Conservation (phyloP, 2,797 vertebrate species). For the Zalophus californianus region DNA sequence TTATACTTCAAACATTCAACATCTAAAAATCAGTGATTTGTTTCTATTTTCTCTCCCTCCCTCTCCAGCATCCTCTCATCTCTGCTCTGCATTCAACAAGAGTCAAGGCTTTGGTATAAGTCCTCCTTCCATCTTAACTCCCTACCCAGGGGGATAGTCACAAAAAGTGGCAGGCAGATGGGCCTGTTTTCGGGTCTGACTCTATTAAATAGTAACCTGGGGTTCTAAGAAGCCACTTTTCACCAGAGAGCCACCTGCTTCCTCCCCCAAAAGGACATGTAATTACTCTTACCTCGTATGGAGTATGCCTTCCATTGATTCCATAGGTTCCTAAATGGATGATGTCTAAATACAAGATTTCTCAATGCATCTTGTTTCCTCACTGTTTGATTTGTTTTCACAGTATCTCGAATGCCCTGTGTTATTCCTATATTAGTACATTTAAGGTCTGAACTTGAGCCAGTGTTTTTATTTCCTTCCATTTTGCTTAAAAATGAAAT, state of each 20-base stretch:
- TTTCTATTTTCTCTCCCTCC: neutral
- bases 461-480: neutral
- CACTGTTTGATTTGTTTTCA: neutral
- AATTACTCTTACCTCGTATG: neutral
- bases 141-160: neutral
- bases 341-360: conserved; percentile 15
- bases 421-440: conserved; percentile 12
- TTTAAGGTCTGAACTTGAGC: conserved; percentile 23
- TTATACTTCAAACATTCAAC: neutral
- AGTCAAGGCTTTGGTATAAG: neutral
- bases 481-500: conserved; percentile 59
- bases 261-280: neutral
- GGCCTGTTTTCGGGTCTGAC: neutral
- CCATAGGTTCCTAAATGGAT: neutral
- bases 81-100: neutral
- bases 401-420: neutral
- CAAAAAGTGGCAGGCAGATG: neutral
- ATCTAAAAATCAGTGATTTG: neutral
- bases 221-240: neutral
- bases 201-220: neutral
- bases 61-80: neutral
- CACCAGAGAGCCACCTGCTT: neutral
- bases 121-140: neutral
- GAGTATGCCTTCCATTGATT: neutral
- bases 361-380: neutral